phyloP scores from a whole-genome alignment of 2,888 invertebrate genomes.

The Vesta saturnalis region DNA sequence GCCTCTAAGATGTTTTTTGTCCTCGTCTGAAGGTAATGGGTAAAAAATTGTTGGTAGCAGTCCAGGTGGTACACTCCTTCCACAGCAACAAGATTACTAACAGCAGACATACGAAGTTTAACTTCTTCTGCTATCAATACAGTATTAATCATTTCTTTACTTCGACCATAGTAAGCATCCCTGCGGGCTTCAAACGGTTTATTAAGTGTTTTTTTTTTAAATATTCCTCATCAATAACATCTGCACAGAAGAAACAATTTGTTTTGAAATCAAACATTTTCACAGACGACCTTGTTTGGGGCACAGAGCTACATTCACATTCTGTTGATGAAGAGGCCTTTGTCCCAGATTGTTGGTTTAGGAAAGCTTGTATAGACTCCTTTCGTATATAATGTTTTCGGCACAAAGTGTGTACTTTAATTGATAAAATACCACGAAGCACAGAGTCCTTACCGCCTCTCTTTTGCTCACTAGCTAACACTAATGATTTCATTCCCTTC shows the following conservation, averaged over 20 bases:
- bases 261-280: too few relatives aligned
- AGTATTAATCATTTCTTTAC: not conserved
- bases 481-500: conserved; percentile 1
- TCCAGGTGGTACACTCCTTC: conserved; percentile 7
- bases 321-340: conserved; percentile 5
- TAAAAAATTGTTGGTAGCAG: not conserved
- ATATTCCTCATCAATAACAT: not conserved
- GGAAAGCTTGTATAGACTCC: not conserved
- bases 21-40: not conserved
- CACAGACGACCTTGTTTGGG: too few relatives aligned
- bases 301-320: not conserved
- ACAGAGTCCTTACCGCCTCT: not conserved
- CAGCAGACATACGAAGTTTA: not conserved
- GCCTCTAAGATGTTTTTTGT: not conserved
- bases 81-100: conserved; percentile 8
- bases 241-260: conserved; percentile 9
- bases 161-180: not conserved
- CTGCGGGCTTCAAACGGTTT: not conserved
- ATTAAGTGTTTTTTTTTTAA: too few relatives aligned
- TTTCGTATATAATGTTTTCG: not conserved
- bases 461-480: not conserved
- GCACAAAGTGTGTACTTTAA: not conserved
- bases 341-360: too few relatives aligned
- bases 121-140: conserved; percentile 4
- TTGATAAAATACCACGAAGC: not conserved